Conservation (phyloP, 2,888 invertebrate genomes). For the Brassicogethes aeneus region DNA sequence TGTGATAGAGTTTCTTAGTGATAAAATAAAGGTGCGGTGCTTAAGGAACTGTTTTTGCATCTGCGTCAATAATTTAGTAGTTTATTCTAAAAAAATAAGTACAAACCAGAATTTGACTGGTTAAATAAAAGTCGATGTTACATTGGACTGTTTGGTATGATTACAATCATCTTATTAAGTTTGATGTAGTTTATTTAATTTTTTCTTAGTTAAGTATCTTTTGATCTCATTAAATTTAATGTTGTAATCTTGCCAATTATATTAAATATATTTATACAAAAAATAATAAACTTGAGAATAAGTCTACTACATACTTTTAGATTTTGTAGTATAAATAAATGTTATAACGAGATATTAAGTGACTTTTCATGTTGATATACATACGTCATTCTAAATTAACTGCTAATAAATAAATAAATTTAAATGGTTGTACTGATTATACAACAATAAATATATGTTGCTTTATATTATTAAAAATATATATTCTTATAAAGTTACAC, state of each 20-base stretch:
- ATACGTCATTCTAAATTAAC: slow-evolving; percentile 18
- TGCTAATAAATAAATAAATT: slow-evolving; percentile 17
- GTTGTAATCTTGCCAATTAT: too few species aligned
- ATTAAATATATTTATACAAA: too few species aligned
- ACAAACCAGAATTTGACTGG: slow-evolving; percentile 7
- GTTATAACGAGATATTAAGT: slow-evolving; percentile 22
- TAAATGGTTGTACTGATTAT: slow-evolving; percentile 18
- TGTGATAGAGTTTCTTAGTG: slow-evolving; percentile 28
- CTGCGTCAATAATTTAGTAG: slow-evolving; percentile 16
- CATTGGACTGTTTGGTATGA: too few species aligned
- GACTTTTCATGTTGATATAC: slow-evolving; percentile 9
- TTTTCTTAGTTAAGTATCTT: too few species aligned
- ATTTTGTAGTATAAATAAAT: slow-evolving; percentile 8
- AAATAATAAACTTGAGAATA: too few species aligned
- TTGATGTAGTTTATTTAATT: too few species aligned
- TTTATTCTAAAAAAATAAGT: slow-evolving; percentile 21
- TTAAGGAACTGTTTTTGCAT: slow-evolving; percentile 20
- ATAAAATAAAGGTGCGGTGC: slow-evolving; percentile 18
- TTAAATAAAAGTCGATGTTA: too few species aligned
- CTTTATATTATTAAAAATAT: slow-evolving; percentile 9
- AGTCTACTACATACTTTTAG: too few species aligned
- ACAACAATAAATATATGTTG: slow-evolving; percentile 22
- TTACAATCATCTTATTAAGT: too few species aligned
- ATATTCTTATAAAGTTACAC: slow-evolving; percentile 7
- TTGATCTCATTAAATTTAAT: too few species aligned